These are phyloP conservation scores for Microcaecilia unicolor DNA, from an alignment of 2,797 vertebrate genomes.

Conservation along the genomic window DNA sequence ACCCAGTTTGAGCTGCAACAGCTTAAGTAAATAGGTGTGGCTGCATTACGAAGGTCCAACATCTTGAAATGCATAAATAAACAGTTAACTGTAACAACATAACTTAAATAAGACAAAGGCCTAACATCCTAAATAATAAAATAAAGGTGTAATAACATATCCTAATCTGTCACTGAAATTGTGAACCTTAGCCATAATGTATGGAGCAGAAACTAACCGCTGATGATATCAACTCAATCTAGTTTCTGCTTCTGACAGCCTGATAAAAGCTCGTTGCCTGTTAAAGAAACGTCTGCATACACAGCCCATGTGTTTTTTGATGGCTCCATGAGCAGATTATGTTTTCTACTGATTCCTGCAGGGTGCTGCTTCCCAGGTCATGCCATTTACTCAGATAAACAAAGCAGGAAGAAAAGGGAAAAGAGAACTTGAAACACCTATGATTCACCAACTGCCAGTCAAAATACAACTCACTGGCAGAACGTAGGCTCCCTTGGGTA, in stretches of 20 bases:
- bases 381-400: rapidly evolving
- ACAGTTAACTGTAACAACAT: too few relatives aligned
- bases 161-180: too few relatives aligned
- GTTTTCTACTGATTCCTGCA: rapidly evolving
- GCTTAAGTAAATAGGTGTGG: too few relatives aligned
- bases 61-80: too few relatives aligned
- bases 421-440: rapidly evolving
- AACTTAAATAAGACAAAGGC: too few relatives aligned
- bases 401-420: rapidly evolving
- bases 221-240: too few relatives aligned
- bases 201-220: too few relatives aligned
- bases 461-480: rapidly evolving
- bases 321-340: background rate
- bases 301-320: slow-evolving; percentile 13
- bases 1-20: too few relatives aligned
- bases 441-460: rapidly evolving
- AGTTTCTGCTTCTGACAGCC: slow-evolving; percentile 27
- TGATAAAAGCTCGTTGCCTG: slow-evolving; percentile 23
- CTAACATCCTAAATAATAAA: too few relatives aligned
- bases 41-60: too few relatives aligned
- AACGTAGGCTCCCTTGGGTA: rapidly evolving
- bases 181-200: too few relatives aligned
- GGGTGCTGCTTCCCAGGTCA: rapidly evolving
- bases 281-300: background rate
- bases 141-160: too few relatives aligned